Percentiles rank a stretch among this genome's conserved stretches.
phyloP scores from a whole-genome alignment of 2,797 vertebrate species.

The Adrianichthys oophorus region DNA sequence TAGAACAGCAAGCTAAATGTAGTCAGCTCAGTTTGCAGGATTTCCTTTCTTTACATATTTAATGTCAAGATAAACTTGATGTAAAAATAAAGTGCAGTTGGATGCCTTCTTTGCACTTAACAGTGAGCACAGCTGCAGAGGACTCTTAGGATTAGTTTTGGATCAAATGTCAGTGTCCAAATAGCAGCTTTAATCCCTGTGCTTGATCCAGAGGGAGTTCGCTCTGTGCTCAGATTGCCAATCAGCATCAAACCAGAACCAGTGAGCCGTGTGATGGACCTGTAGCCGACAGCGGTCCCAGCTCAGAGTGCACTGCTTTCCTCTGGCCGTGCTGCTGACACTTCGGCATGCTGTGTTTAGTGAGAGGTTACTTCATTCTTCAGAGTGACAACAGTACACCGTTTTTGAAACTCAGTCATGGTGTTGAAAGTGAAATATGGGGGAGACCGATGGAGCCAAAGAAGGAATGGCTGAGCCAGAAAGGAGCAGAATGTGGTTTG shows the following conservation, averaged over 20 bases:
- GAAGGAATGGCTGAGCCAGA: constrained; percentile 9
- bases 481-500: constrained; percentile 13
- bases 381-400: constrained; percentile 28
- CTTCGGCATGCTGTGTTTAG: constrained; percentile 63
- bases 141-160: constrained; percentile 71
- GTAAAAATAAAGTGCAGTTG: constrained; percentile 56
- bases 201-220: constrained; percentile 51
- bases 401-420: constrained; percentile 37
- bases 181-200: constrained; percentile 72
- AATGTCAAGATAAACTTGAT: constrained; percentile 24
- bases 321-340: constrained; percentile 36
- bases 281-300: constrained; percentile 45
- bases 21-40: constrained; percentile 1
- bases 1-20: neutral
- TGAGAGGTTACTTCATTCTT: constrained; percentile 38
- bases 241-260: constrained; percentile 35
- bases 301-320: constrained; percentile 45
- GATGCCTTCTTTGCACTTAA: constrained; percentile 64
- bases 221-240: constrained; percentile 38
- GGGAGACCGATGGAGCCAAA: neutral
- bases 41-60: constrained; percentile 11
- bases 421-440: constrained; percentile 12
- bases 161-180: constrained; percentile 76
- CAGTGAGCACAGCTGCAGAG: constrained; percentile 76
- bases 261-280: constrained; percentile 53